phyloP scores from a whole-genome alignment of 2,113 vertebrate species.

The Thryonomys swinderianus region DNA sequence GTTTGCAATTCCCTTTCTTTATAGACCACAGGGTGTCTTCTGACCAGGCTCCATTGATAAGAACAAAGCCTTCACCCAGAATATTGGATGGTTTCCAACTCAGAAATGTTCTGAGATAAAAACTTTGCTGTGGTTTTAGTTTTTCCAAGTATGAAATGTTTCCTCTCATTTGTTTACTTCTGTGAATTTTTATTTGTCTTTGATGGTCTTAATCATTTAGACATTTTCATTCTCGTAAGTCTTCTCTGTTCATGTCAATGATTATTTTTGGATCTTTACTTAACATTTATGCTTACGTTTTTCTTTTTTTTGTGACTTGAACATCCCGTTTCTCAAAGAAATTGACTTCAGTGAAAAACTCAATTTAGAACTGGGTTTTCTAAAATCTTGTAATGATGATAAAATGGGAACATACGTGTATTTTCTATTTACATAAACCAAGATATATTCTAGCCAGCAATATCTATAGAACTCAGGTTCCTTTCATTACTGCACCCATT shows the following conservation, averaged over 20 bases:
- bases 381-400: conserved; percentile 2
- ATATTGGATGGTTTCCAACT: not conserved
- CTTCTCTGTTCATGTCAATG: not conserved
- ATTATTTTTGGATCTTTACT: not conserved
- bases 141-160: not conserved
- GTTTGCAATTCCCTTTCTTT: not conserved
- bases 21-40: not conserved
- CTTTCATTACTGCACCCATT: not conserved
- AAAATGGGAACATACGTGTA: not conserved
- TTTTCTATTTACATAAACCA: not conserved
- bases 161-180: not conserved
- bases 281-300: not conserved
- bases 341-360: not conserved
- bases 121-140: not conserved
- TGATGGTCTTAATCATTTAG: conserved; percentile 7
- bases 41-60: not conserved
- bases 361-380: not conserved
- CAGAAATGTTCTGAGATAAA: not conserved
- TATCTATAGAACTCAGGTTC: not conserved
- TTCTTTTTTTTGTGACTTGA: not conserved
- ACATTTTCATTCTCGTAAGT: not conserved
- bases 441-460: not conserved
- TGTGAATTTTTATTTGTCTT: conserved; percentile 1
- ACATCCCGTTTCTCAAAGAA: not conserved
- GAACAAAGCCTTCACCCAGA: not conserved